A percentile compares a stretch with the other conserved stretches of the same genome.
These are phyloP conservation scores for Ptychoptera contaminata DNA, from an alignment of 2,888 invertebrate species.

Conservation along the genomic window DNA sequence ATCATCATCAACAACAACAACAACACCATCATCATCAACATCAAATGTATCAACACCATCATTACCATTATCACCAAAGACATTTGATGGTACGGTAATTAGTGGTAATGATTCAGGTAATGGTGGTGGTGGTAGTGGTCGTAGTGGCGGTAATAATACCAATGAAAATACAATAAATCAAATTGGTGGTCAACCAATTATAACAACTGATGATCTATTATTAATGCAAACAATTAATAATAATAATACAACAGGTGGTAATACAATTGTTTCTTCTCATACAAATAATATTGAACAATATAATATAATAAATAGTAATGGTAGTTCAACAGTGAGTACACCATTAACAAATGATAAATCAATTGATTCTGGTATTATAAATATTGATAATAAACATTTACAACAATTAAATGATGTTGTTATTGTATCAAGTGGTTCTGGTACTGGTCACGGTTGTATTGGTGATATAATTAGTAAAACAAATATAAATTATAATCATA, in stretches of 20 bases:
- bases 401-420: background rate
- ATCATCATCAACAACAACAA: background rate
- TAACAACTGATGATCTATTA: background rate
- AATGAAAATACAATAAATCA: constrained; percentile 13
- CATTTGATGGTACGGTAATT: background rate
- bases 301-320: background rate
- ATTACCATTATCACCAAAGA: background rate
- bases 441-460: constrained; percentile 12
- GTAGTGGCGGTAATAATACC: constrained; percentile 16
- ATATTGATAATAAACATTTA: background rate
- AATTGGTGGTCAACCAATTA: background rate
- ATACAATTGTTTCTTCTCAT: too few relatives aligned
- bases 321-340: background rate
- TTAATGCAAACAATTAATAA: background rate
- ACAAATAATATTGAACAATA: too few relatives aligned
- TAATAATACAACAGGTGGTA: background rate
- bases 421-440: constrained; percentile 16
- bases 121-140: constrained; percentile 4
- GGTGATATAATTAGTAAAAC: too few relatives aligned
- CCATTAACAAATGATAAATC: background rate
- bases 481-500: too few relatives aligned
- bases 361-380: too few relatives aligned
- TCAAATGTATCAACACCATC: constrained; percentile 14
- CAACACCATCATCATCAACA: constrained; percentile 17
- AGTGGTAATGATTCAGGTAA: background rate